Conservation (phyloP, 2,888 invertebrate species). For the Diadromus collaris region DNA sequence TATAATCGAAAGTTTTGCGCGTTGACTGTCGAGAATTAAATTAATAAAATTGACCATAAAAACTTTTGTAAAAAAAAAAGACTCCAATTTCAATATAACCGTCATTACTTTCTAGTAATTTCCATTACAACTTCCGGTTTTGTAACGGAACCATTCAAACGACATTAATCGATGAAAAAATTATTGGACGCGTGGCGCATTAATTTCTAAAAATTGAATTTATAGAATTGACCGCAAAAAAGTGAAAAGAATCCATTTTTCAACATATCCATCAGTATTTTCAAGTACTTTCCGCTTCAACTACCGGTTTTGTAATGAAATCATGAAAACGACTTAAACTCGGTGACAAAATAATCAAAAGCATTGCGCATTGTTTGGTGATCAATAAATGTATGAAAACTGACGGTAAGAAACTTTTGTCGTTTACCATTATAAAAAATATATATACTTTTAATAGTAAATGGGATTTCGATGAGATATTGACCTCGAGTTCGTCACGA, state of each 20-base stretch:
- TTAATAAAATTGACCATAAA: neutral
- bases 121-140: neutral
- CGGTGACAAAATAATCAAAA: neutral
- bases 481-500: slow-evolving; percentile 63
- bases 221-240: too few species aligned
- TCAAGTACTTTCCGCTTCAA: neutral
- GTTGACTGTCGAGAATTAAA: neutral
- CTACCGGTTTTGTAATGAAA: neutral
- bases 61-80: neutral
- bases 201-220: neutral
- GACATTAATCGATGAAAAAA: neutral
- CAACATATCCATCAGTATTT: neutral
- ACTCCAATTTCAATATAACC: neutral
- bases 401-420: neutral
- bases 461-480: slow-evolving; percentile 28
- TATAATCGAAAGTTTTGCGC: neutral
- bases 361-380: neutral
- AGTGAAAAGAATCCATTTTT: too few species aligned
- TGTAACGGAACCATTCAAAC: neutral
- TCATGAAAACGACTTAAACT: neutral
- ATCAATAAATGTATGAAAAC: neutral
- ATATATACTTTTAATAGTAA: neutral
- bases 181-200: neutral
- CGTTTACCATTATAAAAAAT: neutral
- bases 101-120: slow-evolving; percentile 3